These are phyloP conservation scores for Megaptera novaeangliae DNA, from an alignment of 2,113 vertebrate genomes.

Conservation along the genomic window DNA sequence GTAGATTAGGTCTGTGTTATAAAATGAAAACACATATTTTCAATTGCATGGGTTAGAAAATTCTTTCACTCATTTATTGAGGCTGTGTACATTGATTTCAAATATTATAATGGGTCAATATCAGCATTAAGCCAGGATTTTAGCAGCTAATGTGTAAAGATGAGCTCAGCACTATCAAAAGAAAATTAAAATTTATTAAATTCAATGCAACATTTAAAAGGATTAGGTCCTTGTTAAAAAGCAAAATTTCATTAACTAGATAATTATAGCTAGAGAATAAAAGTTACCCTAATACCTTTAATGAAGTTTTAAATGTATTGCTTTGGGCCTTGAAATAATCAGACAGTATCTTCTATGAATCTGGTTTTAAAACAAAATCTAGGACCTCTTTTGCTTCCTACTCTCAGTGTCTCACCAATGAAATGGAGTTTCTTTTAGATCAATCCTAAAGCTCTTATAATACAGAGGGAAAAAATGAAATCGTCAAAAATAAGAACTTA, in stretches of 20 bases:
- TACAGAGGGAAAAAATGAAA: neutral
- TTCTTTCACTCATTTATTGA: neutral
- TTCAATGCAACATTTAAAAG: neutral
- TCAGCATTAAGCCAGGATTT: neutral
- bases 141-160: neutral
- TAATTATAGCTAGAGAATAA: slow-evolving; percentile 17
- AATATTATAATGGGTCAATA: neutral
- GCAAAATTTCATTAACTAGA: slow-evolving; percentile 8
- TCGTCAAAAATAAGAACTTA: neutral
- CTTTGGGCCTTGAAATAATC: neutral
- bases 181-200: slow-evolving; percentile 5
- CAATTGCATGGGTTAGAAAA: slow-evolving; percentile 26
- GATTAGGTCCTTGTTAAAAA: slow-evolving; percentile 1
- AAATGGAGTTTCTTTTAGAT: neutral
- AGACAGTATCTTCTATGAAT: neutral
- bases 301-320: slow-evolving; percentile 3
- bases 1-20: neutral
- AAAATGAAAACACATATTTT: slow-evolving; percentile 69
- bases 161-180: neutral
- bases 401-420: neutral
- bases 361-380: neutral
- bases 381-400: neutral
- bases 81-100: neutral
- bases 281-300: neutral
- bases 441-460: neutral